Evolutionary conservation across 2,888 invertebrate genomes (phyloP), one percentile per base, ranked within the genome.

Genomic region (Xanthia icteritia): DNA sequence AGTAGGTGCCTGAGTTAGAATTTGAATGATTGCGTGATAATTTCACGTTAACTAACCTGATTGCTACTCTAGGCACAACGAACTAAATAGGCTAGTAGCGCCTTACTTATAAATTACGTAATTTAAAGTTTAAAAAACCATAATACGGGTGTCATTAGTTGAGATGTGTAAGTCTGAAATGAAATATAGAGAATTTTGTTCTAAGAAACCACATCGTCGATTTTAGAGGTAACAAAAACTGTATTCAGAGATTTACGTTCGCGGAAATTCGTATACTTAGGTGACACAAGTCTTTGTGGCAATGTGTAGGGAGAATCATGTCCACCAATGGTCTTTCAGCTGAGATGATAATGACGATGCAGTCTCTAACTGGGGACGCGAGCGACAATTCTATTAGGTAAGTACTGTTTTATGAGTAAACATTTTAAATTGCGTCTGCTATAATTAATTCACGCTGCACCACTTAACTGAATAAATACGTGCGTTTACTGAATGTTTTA

Each of bases 401-500:
- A 2, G 4, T 9, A 27, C 11, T 9, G 45, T 42, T 48, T 39
- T 27, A 78, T 48, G 15, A 31, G 39, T 70, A 64, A 78, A 78
- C 36, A 71, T n/a, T 64, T 17, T 23, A 60, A 36, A 60, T 42
- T 58, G 17, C 11, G 45, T 63, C 48, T 51, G 31, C 17, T 27
- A 27, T 78, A 65, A 56, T 67, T 64, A 56, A 79, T 82, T 75
- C 61, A 60, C 23, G n/a, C 54, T 78, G 71, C 45, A 63, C 48
- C 69, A 82, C 72, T 78, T 75, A 75, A 64, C 54, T 75, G 54
- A 69, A 67, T 72, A 82, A 82, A 78, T 75, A 77, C 36, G 17
- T 58, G 56, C 31, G 65, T 54, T 60, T 13, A 45, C 68, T 60
- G 20, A 42, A 71, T 15, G 48, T 63, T 67, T 54, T 69, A 42